phyloP scores from a whole-genome alignment of 2,113 vertebrate genomes.

The Larimichthys polyactis region DNA sequence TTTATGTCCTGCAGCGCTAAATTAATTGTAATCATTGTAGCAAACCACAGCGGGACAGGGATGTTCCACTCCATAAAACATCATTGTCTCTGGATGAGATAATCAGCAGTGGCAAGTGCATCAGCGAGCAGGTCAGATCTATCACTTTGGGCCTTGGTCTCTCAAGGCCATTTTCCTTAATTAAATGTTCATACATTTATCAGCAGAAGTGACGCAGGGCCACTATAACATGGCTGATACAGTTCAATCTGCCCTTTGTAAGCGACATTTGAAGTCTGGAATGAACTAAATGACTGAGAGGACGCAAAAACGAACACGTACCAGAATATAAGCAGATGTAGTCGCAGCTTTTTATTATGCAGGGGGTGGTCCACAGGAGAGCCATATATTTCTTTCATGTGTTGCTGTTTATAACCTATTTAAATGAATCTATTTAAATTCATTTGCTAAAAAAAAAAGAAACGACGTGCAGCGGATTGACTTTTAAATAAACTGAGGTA shows the following conservation, averaged over 20 bases:
- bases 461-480: conserved; percentile 1
- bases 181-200: conserved; percentile 58
- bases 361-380: conserved; percentile 11
- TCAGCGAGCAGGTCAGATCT: conserved; percentile 38
- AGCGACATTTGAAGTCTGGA: conserved; percentile 12
- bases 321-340: neutral
- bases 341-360: conserved; percentile 35
- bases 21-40: conserved; percentile 40
- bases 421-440: conserved; percentile 55
- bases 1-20: conserved; percentile 32
- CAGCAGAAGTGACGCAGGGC: conserved; percentile 40
- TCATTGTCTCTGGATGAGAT: conserved; percentile 53
- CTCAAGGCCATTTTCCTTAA: conserved; percentile 69
- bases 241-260: conserved; percentile 32
- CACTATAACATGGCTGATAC: conserved; percentile 34
- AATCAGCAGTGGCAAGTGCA: conserved; percentile 39
- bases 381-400: conserved; percentile 36
- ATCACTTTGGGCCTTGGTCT: conserved; percentile 29
- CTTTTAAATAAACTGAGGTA: conserved; percentile 42
- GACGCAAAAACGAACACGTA: conserved; percentile 24
- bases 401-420: conserved; percentile 53
- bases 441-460: conserved; percentile 28
- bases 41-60: neutral
- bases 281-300: neutral
- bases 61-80: conserved; percentile 54